phyloP scores from a whole-genome alignment of 2,797 vertebrate genomes.

The Cygnus olor region DNA sequence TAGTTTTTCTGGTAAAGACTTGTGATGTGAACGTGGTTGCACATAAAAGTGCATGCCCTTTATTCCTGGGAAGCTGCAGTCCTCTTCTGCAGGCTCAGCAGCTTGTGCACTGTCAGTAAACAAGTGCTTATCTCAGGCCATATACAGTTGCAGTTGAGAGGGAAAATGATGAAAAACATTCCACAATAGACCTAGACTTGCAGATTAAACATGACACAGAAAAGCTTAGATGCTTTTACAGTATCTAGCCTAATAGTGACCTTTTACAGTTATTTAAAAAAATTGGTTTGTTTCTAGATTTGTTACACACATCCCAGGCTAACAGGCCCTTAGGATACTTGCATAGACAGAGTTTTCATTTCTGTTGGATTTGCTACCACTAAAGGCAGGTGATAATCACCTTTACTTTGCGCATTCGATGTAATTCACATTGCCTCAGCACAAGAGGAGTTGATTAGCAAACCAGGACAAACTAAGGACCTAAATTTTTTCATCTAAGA shows the following conservation, averaged over 20 bases:
- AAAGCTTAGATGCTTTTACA: neutral
- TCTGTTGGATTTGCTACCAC: neutral
- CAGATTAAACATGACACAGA: neutral
- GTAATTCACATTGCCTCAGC: neutral
- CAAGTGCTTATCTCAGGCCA: conserved; percentile 47
- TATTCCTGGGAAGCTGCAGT: neutral
- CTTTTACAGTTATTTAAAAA: neutral
- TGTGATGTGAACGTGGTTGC: neutral
- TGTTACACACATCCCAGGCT: neutral
- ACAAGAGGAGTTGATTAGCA: neutral
- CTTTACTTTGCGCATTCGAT: neutral
- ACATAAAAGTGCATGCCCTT: neutral
- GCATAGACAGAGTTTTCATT: neutral
- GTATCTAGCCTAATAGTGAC: neutral
- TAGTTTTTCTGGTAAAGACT: neutral
- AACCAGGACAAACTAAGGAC: neutral
- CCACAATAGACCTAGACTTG: neutral
- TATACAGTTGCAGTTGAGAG: neutral
- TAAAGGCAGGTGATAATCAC: neutral
- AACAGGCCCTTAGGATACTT: neutral
- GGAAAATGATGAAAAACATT: conserved; percentile 40
- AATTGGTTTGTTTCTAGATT: neutral
- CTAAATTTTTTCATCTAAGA: neutral
- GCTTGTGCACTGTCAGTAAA: neutral
- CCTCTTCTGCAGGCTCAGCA: conserved; percentile 21